Percentiles rank a stretch among this genome's conserved stretches.
phyloP scores from a whole-genome alignment of 2,797 vertebrate genomes.

The Myotis daubentonii region DNA sequence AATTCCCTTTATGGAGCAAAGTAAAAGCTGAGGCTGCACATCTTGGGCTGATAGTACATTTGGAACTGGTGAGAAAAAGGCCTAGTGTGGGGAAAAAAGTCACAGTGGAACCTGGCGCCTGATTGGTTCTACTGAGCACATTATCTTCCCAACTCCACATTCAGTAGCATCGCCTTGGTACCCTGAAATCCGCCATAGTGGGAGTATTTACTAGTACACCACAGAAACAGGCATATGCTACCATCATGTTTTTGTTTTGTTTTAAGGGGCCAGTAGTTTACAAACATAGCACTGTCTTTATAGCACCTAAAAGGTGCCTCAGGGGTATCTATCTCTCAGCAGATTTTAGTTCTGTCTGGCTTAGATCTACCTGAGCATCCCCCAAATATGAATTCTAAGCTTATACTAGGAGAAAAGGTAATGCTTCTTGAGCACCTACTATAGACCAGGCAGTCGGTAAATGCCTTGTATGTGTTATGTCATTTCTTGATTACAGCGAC shows the following conservation, averaged over 20 bases:
- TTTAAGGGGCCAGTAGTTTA: neutral
- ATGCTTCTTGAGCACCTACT: neutral
- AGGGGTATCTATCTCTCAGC: neutral
- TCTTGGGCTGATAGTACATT: neutral
- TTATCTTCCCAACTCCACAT: neutral
- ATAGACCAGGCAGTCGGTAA: neutral
- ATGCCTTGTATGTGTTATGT: neutral
- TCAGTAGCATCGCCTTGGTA: too few relatives aligned
- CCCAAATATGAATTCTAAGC: neutral
- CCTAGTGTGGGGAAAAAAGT: neutral
- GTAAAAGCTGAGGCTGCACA: neutral
- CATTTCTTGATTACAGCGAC: neutral
- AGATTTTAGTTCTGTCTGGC: neutral
- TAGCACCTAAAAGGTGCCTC: neutral
- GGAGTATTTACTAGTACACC: neutral
- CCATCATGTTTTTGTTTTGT: neutral
- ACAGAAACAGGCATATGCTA: neutral
- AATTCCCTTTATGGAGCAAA: neutral
- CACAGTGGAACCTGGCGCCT: accelerated
- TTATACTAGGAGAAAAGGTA: neutral
- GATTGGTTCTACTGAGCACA: accelerated
- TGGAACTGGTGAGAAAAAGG: neutral
- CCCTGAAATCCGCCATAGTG: neutral
- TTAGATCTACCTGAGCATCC: neutral
- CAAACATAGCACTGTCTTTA: neutral